These are phyloP conservation scores for Sclerurus mexicanus DNA, from an alignment of 2,113 vertebrate species.

Conservation along the genomic window DNA sequence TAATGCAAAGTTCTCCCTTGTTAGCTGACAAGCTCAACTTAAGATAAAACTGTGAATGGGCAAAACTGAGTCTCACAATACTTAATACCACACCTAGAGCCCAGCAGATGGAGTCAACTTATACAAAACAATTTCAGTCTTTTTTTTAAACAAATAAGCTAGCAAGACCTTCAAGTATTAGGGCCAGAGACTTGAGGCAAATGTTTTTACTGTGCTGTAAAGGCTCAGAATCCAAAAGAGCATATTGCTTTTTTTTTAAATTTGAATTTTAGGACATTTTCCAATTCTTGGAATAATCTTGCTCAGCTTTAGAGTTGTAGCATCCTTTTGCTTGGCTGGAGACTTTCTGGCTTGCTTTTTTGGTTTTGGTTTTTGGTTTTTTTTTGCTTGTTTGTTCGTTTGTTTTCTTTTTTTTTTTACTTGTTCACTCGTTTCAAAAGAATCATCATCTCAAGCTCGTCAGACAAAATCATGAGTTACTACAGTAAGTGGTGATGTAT, in stretches of 20 bases:
- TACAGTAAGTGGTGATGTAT: neutral
- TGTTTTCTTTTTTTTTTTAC: neutral
- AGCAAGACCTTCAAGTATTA: neutral
- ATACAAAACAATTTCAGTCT: neutral
- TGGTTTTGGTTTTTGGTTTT: neutral
- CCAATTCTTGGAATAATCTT: neutral
- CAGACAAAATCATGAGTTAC: neutral
- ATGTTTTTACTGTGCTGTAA: neutral
- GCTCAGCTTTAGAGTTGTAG: neutral
- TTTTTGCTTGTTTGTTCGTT: neutral
- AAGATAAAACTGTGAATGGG: neutral
- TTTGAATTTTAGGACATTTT: neutral
- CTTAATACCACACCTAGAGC: neutral
- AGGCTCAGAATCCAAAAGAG: neutral
- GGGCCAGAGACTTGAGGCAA: neutral
- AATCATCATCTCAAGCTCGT: neutral
- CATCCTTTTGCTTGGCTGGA: neutral
- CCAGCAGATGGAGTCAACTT: constrained; percentile 30
- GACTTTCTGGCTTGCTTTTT: neutral
- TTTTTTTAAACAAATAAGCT: neutral
- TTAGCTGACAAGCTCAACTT: constrained; percentile 21
- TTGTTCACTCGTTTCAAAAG: neutral
- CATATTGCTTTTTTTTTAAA: neutral
- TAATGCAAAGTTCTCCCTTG: constrained; percentile 45
- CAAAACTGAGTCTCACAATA: neutral